Evolutionary conservation across 2,888 invertebrate species (phyloP), one percentile per base, ranked within the genome.

Genomic region (Lathronympha strigana): DNA sequence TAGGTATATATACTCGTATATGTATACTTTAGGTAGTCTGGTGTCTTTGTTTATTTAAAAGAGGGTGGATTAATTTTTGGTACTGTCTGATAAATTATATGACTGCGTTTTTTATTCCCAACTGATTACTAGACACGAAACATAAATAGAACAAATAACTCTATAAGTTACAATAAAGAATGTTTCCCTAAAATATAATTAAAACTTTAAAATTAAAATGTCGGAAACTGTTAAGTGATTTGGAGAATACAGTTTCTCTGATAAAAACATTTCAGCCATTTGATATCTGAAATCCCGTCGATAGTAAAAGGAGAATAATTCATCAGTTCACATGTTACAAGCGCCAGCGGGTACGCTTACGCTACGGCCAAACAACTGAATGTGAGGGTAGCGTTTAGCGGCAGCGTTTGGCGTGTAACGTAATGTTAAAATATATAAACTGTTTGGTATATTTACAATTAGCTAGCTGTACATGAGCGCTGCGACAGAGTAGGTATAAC

Each of bases 21-120:
- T 19, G 8, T 31, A 21, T 36, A 21, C n/a, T 23, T 47, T 23
- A 23, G 23, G 21, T 31, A 9, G n/a, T 54, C 15, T 11, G 13
- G 40, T 43, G 25, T 55, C 17, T 19, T 57, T 45, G 57, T 57
- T 31, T 45, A 19, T 28, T 17, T 31, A 31, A n/a, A 45, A 45
- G 40, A 57, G 57, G 57, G 57, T 21, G 43, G 13, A 19, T 63
- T 50, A 23, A 51, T n/a, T 43, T 33, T 51, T 43, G 17, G 40
- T 36, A 33, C 43, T 45, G 45, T 54, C 45, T 62, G 57, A 38
- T 31, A 38, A 38, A 11, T 53, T 45, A 45, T 61, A 33, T 33
- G 53, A 23, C 33, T 51, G 33, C n/a, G 43, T 43, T 28, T 15
- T 4, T 0, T 2, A 45, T 11, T 5, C 13, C 0, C 11, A 21